A percentile compares a stretch with the other conserved stretches of the same genome.
Evolutionary conservation across 2,797 vertebrate species (phyloP).

Genomic region (Distichodus sexfasciatus): DNA sequence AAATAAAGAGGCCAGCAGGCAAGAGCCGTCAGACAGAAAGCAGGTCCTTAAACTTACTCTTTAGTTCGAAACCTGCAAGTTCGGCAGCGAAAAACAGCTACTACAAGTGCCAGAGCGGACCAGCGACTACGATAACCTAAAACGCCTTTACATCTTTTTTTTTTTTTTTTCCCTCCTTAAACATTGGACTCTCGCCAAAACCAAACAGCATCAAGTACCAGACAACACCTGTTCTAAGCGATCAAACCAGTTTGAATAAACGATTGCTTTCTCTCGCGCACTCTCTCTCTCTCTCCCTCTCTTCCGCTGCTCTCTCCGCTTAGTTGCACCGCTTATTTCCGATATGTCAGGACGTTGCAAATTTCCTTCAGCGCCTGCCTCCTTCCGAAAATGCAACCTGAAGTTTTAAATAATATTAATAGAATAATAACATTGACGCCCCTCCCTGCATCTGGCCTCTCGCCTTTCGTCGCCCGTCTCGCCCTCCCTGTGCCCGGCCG

Average conservation of each 20-base stretch:
- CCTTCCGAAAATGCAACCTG: conserved; percentile 69
- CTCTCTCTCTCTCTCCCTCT: background rate
- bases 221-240: conserved; percentile 80
- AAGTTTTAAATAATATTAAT: conserved; percentile 74
- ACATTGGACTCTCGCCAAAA: conserved; percentile 75
- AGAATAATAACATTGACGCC: conserved; percentile 68
- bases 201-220: conserved; percentile 88
- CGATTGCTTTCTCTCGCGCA: conserved; percentile 35
- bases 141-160: conserved; percentile 53
- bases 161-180: conserved; percentile 57
- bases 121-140: conserved; percentile 79
- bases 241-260: conserved; percentile 60
- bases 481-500: conserved; percentile 51
- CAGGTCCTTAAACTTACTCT: conserved; percentile 59
- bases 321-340: conserved; percentile 58
- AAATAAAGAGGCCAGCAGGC: conserved; percentile 67
- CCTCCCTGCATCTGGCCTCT: conserved; percentile 60
- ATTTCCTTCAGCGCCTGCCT: conserved; percentile 59
- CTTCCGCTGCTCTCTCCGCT: background rate
- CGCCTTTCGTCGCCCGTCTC: background rate
- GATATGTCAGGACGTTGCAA: conserved; percentile 81
- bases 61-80: conserved; percentile 78
- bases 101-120: conserved; percentile 86
- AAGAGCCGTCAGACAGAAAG: conserved; percentile 68
- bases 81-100: conserved; percentile 76